Evolutionary conservation across 2,888 invertebrate species (phyloP), one percentile per base, ranked within the genome.

Genomic region (Micoletzkya japonica): DNA sequence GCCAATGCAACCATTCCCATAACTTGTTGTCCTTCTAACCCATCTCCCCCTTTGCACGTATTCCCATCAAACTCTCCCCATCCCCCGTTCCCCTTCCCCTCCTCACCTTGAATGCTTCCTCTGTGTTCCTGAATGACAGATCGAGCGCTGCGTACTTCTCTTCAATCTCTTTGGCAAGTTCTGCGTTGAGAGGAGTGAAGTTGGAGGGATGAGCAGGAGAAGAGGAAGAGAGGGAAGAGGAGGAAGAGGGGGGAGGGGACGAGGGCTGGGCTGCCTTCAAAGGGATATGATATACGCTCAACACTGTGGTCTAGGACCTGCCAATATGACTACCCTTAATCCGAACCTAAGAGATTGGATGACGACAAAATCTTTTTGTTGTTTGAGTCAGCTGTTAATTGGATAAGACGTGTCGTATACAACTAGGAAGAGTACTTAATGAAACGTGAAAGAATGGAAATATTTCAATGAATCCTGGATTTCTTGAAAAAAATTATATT

Each of bases 101-200:
- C 32, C 63, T 2, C 2, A 83, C 84, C 78, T 84, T 84, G 70
- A 84, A 84, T 2, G 84, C 84, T 63, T 84, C 84, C 61, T 83
- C 76, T 14, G 82, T 81, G 64, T 84, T 84, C 30, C 79, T 74
- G 69, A 84, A 84, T 3, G 77, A 77, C 44, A 81, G 74, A 78
- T 84, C 84, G 30, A 84, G 73, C 28, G 72, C 68, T 26, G 72
- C 63, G 57, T 81, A 85, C 72, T 81, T 82, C 26, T 75, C 71
- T 4, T 83, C 82, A 24, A 81, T 73, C 52, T 83, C 83, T 50
- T 75, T 74, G 30, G 74, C 72, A 28, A 50, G 20, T 39, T 59
- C 71, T 30, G 56, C 36, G 37, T 52, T 54, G 26, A 66, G 32
- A 14, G 64, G 64, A 28, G 54, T 17, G 64, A 66, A 66, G 1